Evolutionary conservation across 2,888 invertebrate genomes (phyloP), one percentile per base, ranked within the genome.

Genomic region (Eustalomyia histrio): DNA sequence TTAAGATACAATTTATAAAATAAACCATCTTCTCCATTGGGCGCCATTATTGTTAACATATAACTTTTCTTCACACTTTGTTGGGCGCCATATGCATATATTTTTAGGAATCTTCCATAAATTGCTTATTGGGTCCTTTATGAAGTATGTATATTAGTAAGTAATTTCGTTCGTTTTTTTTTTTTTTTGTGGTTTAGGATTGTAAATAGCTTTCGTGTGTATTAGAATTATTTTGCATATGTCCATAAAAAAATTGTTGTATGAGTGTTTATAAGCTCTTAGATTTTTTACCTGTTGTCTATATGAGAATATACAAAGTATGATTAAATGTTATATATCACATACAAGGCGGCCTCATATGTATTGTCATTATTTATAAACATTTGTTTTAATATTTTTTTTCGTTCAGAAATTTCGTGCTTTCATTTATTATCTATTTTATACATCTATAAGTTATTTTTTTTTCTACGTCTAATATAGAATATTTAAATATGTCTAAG

Each of bases 351-450:
- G 60, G 65, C 71, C 61, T 53, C 47, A 50, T 43, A 29, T 35
- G n/a, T 69, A 65, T 78, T 81, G 78, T 78, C 81, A 81, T 78
- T 81, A 81, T 75, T 78, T 71, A 78, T 71, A 69, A 80, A 73
- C 76, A 78, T 78, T 81, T 71, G 57, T 67, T 78, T 74, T 69
- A 73, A 55, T 63, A 47, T 58, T 52, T 63, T 17, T 80, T 47
- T 17, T 21, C 10, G 60, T 61, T 78, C 39, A 63, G 55, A 67
- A 63, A 71, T 75, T 81, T 78, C 81, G 78, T 81, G 81, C 74
- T 78, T 81, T 71, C 78, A 81, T 78, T 72, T 81, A 58, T 75
- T 78, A 75, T 78, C 78, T 78, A 64, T 69, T 67, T 63, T 50
- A 69, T 68, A 61, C 55, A 81, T 81, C 81, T 81, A 78, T 67